A percentile compares a stretch with the other conserved stretches of the same genome.
phyloP scores from a whole-genome alignment of 1,140 invertebrate species.

The Bombus turneri region DNA sequence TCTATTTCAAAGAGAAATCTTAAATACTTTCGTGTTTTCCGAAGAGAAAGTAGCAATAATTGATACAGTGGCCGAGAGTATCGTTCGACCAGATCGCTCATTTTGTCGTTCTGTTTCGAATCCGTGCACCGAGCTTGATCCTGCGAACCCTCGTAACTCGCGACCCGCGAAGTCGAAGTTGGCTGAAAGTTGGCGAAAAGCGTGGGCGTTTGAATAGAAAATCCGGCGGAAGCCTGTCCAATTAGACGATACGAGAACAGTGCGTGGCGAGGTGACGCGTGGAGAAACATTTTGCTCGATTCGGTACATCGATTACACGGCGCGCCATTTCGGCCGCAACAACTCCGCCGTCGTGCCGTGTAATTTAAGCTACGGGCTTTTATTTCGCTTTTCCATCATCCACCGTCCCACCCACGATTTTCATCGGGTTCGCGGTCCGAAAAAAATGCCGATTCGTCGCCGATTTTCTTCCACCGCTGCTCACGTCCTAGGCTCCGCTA shows the following conservation, averaged over 20 bases:
- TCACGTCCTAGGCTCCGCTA: background rate
- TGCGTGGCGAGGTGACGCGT: background rate
- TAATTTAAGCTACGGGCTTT: conserved; percentile 39
- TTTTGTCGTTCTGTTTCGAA: background rate
- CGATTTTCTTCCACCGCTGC: background rate
- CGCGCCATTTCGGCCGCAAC: conserved; percentile 30
- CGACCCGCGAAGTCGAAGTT: background rate
- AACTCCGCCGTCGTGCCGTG: conserved; percentile 10
- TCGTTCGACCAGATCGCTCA: background rate
- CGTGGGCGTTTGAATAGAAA: background rate
- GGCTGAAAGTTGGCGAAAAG: background rate
- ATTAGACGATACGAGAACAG: background rate
- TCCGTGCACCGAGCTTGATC: background rate
- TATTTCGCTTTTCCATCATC: conserved; percentile 20
- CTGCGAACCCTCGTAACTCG: background rate
- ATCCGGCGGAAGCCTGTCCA: conserved; percentile 5
- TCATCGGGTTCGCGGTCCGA: background rate
- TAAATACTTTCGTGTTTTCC: background rate
- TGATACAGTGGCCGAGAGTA: background rate
- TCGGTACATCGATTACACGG: conserved; percentile 34
- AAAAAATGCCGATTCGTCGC: background rate
- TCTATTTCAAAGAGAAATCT: background rate
- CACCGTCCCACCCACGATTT: background rate
- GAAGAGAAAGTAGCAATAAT: background rate
- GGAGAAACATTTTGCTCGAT: conserved; percentile 30